Evolutionary conservation across 1,140 invertebrate species (phyloP).

Genomic region (Leptestheria dahalacensis): DNA sequence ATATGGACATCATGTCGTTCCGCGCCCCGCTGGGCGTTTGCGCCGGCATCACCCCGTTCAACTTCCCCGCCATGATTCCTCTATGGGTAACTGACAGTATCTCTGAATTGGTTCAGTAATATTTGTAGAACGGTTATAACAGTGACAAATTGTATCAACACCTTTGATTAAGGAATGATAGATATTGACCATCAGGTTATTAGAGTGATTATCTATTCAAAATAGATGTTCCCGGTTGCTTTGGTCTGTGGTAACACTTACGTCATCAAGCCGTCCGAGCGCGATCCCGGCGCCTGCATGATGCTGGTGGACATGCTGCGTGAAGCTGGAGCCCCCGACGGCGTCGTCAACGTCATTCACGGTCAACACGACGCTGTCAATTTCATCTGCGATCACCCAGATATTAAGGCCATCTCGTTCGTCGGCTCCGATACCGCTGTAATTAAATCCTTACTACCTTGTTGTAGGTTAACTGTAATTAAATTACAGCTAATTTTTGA

Average conservation of each 20-base stretch:
- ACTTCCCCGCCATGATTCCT: conserved; percentile 99
- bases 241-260: conserved; percentile 72
- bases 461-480: neutral
- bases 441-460: conserved; percentile 25
- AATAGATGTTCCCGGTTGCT: conserved; percentile 79
- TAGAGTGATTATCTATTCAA: conserved; percentile 13
- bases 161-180: no score
- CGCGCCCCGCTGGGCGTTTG: conserved; percentile 76
- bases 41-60: conserved; percentile 81
- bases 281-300: conserved; percentile 92
- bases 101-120: conserved; percentile 9
- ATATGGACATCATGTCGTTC: conserved; percentile 84
- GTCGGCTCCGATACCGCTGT: conserved; percentile 91
- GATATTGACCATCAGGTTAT: no score
- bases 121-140: conserved; percentile 18
- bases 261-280: conserved; percentile 77
- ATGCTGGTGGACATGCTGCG: conserved; percentile 76
- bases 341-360: conserved; percentile 91
- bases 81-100: conserved; percentile 52
- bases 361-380: conserved; percentile 86
- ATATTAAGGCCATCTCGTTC: conserved; percentile 95
- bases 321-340: conserved; percentile 84
- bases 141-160: neutral
- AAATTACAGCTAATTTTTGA: no score
- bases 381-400: conserved; percentile 92